Conservation (phyloP, 2,113 vertebrate species). For the Xenus cinereus region DNA sequence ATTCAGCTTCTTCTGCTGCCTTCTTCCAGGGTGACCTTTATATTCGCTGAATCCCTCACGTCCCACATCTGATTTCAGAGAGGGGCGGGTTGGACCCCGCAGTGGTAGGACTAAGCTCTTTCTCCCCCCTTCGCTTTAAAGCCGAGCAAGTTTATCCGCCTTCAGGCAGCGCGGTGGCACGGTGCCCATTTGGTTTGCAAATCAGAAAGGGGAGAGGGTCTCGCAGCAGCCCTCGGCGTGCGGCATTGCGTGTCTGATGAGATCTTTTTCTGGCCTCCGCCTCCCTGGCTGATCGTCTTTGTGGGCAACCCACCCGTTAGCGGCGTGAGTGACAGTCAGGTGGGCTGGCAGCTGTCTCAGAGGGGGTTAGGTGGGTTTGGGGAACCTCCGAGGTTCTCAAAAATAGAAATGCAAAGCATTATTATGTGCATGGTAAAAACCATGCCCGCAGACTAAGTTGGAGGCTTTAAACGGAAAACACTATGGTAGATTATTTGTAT, state of each 20-base stretch:
- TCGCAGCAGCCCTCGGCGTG: accelerated
- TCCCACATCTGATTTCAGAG: background rate
- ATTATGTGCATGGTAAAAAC: background rate
- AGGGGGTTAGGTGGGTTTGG: background rate
- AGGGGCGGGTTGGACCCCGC: accelerated
- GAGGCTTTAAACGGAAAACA: background rate
- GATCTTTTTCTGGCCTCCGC: background rate
- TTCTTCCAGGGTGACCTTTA: background rate
- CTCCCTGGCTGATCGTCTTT: background rate
- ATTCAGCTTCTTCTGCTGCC: background rate
- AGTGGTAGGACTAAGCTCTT: background rate
- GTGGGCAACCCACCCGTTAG: background rate
- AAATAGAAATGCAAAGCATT: background rate
- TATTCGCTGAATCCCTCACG: accelerated
- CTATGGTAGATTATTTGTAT: background rate
- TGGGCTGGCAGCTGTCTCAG: background rate
- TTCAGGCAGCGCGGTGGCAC: accelerated
- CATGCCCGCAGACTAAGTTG: accelerated
- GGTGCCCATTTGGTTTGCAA: background rate
- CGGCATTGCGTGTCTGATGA: background rate
- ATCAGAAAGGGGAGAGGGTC: background rate
- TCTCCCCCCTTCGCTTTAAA: background rate
- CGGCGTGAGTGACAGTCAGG: background rate
- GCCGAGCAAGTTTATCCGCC: accelerated
- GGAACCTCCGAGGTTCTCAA: background rate